Evolutionary conservation across 2,797 vertebrate species (phyloP).

Genomic region (Myiotriccus ornatus): DNA sequence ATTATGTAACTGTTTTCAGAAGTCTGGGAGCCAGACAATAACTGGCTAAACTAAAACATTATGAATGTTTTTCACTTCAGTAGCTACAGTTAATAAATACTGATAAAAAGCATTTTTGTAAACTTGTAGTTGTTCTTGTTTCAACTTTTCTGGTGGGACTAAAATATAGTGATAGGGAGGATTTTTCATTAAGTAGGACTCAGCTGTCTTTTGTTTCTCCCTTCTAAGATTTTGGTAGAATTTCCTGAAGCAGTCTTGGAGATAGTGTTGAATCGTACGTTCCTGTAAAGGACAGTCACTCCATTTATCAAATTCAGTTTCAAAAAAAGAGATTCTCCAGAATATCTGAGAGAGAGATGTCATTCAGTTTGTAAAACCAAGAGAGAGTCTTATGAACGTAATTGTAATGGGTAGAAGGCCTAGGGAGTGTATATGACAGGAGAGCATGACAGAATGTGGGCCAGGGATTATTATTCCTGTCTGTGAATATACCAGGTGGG

Average conservation of each 20-base stretch:
- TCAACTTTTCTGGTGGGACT: background rate
- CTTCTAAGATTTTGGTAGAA: background rate
- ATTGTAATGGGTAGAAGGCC: background rate
- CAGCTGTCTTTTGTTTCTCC: background rate
- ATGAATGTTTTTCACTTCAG: background rate
- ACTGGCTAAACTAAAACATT: background rate
- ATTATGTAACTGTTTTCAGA: background rate
- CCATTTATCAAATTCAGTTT: background rate
- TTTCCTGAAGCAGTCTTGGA: background rate
- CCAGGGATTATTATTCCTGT: background rate
- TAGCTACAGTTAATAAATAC: background rate
- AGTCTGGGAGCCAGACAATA: background rate
- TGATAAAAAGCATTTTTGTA: background rate
- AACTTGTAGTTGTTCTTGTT: background rate
- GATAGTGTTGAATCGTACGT: background rate
- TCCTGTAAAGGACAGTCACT: background rate
- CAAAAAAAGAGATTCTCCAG: background rate
- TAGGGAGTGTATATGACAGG: background rate
- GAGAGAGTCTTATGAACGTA: fast-evolving
- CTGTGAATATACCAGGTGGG: background rate
- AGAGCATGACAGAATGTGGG: background rate
- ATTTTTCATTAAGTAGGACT: background rate
- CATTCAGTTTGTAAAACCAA: background rate
- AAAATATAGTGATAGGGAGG: background rate
- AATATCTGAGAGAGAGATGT: background rate